Base-by-base conservation (phyloP, 2,797 vertebrate species). In the Cygnus olor region DNA sequence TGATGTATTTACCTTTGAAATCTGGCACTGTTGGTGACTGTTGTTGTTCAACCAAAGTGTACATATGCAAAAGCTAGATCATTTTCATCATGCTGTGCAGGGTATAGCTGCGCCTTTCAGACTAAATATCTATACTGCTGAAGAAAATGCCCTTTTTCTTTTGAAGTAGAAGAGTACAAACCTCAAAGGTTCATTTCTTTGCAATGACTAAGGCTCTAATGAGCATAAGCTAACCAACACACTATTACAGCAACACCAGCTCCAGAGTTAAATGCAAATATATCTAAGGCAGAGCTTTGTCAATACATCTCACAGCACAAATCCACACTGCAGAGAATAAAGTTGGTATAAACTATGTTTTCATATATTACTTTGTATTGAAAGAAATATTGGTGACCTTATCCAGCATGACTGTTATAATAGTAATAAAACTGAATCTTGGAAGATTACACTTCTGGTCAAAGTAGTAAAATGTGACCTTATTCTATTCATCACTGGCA, bases 381-480 rank as follows among this genome's bases (percentile, higher is more conserved):
- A 97, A 98, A 97, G 97, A 98, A 97, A 98, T 98, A 98, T 83
- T 89, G 95, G 97, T 97, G 98, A 98, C 98, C 97, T 98, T 98
- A 98, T 98, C 96, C 95, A 97, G 93, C n/a, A n/a, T 96, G 97
- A 97, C 95, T 97, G 92, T 92, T 98, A 97, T 77, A 98, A 97
- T 70, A 97, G 97, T 93, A 97, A 98, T 98, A 98, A 98, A 98
- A 98, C 90, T 94, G 94, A 97, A 98, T 96, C 97, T 97, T 97
- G 87, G 96, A 97, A 98, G 97, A 98, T 97, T 98, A 97, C 94
- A 97, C 95, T 98, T 97, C 95, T 98, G 97, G 97, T 98, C 97
- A 97, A 97, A 98, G 97, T 93, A 98, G 95, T 98, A 98, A 98
- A 98, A 98, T 97, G 85, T 98, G 97, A 98, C 98, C 97, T 98